Evolutionary conservation across 2,888 invertebrate species (phyloP), one percentile per base, ranked within the genome.

Genomic region (Nymphalis urticae): DNA sequence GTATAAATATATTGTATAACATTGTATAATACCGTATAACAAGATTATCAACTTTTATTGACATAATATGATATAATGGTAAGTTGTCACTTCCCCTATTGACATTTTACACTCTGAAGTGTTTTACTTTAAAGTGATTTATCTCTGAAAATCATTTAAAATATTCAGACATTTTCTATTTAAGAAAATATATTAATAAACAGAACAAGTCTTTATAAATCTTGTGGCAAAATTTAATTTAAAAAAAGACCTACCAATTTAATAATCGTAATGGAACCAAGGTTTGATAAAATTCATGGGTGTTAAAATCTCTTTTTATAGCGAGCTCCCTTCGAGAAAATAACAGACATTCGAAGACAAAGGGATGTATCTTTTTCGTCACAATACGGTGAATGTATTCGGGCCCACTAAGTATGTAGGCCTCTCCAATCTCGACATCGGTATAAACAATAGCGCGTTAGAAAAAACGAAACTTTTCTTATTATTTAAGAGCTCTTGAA

Each of bases 371-470:
- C 79, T 83, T 80, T 84, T 84, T 85, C 76, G 77, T 77, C 78
- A 82, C 82, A 84, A 89, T 86, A 85, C 79, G 79, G 75, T 50
- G 83, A 85, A 88, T 82, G 85, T 86, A 86, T 88, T 85, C 80
- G 83, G 56, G 32, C 84, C 83, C 84, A 75, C 81, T 77, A 86
- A 90, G 88, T 86, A 86, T 83, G 88, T 88, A 90, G 88, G 85
- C 85, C 87, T 90, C 89, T 90, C 88, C 91, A 91, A 91, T 91
- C 90, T 88, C 85, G 83, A 82, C 85, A 83, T 85, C 84, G 82
- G 85, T 85, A 87, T 90, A 88, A 88, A 89, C 88, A 90, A 88
- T 86, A 82, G 85, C 81, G 85, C 86, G 85, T 86, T 80, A 73
- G 82, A 79, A 82, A 73, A 79, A 77, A 77, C 80, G 78, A 84